phyloP scores from a whole-genome alignment of 2,888 invertebrate species.

The Piscicola geometra region DNA sequence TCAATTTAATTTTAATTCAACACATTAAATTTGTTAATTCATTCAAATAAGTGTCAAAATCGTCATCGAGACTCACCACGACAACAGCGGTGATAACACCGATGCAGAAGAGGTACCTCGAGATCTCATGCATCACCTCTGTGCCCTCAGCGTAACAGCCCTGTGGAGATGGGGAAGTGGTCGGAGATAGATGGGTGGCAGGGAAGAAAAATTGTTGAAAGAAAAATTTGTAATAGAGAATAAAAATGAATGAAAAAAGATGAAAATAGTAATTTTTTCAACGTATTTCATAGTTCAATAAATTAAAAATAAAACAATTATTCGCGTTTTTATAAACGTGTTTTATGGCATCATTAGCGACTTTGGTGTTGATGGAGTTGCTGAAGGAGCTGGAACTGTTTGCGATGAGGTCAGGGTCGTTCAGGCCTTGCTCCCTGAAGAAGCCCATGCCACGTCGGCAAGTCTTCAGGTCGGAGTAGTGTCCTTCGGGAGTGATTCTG shows the following conservation, averaged over 20 bases:
- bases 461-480: background rate
- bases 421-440: background rate
- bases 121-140: constrained; percentile 36
- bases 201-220: too few species aligned
- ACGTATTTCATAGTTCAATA: too few species aligned
- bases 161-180: constrained; percentile 23
- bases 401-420: background rate
- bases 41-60: too few species aligned
- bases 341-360: background rate
- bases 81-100: constrained; percentile 39
- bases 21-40: too few species aligned
- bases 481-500: background rate
- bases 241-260: too few species aligned
- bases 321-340: too few species aligned
- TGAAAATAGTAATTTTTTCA: too few species aligned
- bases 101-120: constrained; percentile 40
- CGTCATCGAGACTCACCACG: constrained; percentile 41
- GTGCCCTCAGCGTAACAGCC: constrained; percentile 41
- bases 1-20: background rate
- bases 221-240: too few species aligned
- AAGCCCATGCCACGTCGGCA: background rate
- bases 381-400: background rate
- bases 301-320: too few species aligned
- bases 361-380: constrained; percentile 14
- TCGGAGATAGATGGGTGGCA: too few species aligned